These are phyloP conservation scores for Helicoverpa zea DNA, from an alignment of 1,140 invertebrate genomes.

Conservation along the genomic window DNA sequence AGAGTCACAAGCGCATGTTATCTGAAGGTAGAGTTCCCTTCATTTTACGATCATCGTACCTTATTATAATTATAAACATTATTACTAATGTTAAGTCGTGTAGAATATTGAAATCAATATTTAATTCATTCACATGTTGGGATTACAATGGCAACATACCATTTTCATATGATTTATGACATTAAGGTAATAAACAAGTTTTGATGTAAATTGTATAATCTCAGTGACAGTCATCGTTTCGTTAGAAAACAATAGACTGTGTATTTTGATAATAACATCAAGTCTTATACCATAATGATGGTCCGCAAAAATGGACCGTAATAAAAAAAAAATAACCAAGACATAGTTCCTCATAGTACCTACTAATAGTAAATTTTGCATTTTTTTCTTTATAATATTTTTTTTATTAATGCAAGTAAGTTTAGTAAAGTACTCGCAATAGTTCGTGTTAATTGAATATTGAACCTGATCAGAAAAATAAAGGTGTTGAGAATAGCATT, in stretches of 20 bases:
- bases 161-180: conserved; percentile 48
- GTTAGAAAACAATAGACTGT: conserved; percentile 74
- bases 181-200: conserved; percentile 33
- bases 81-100: conserved; percentile 64
- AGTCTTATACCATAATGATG: conserved; percentile 48
- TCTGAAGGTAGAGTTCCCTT: conserved; percentile 44
- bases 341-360: conserved; percentile 86
- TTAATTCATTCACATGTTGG: conserved; percentile 59
- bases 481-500: neutral
- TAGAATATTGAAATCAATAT: conserved; percentile 63
- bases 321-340: conserved; percentile 80
- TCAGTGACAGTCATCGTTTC: conserved; percentile 75
- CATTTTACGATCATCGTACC: conserved; percentile 64
- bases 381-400: conserved; percentile 82
- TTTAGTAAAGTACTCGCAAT: conserved; percentile 78
- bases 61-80: conserved; percentile 51
- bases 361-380: conserved; percentile 86
- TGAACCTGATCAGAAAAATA: conserved; percentile 47
- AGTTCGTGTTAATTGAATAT: conserved; percentile 56
- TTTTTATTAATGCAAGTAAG: conserved; percentile 82
- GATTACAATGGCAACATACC: conserved; percentile 40
- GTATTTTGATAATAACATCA: conserved; percentile 85
- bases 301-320: conserved; percentile 60
- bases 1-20: conserved; percentile 48
- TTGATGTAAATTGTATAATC: conserved; percentile 68